Base-by-base conservation (phyloP, 2,888 invertebrate species). In the Drosophila colorata region DNA sequence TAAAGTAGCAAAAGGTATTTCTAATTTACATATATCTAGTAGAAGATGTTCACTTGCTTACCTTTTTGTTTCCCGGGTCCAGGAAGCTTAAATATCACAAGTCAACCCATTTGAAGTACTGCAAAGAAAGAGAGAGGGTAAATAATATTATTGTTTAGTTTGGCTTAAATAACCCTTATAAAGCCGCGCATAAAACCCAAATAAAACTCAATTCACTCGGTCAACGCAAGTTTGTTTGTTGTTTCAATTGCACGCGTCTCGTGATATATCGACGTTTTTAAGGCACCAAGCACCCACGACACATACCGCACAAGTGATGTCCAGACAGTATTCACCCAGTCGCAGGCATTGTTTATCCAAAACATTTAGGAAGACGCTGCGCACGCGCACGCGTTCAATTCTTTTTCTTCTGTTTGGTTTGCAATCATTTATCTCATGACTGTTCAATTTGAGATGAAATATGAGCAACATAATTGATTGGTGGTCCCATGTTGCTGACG, bases 91-190 rank as follows among this genome's bases (percentile, higher is more conserved):
- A 74, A 79, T 89, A 83, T 86, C 90, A 87, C 90, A 90, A 91
- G 89, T 92, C 92, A 92, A 91, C 92, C 92, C 92, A 92, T 92
- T 85, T 92, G 92, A 92, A 90, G 87, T 91, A 91, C 92, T 92
- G 84, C 48, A 92, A 90, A 9, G 37, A 76, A 74, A 18, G 35
- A 51, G 44, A 52, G 7, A 5, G 14, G 6, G 28, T 18, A n/a
- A 40, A n/a, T 11, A 8, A 13, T 13, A 9, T 11, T 0, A 13
- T 18, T 65, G 38, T 58, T 78, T 23, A 67, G 51, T 73, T 35
- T 67, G 9, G 6, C 13, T 9, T 8, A 18, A 49, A 40, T 25
- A 16, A 46, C 0, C 5, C 8, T 6, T 3, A 33, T n/a, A 56
- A 67, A 23, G 9, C 40, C 69, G 58, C 67, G 70, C 74, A 60